phyloP scores from a whole-genome alignment of 2,888 invertebrate genomes.

The Standfussiana lucernea region DNA sequence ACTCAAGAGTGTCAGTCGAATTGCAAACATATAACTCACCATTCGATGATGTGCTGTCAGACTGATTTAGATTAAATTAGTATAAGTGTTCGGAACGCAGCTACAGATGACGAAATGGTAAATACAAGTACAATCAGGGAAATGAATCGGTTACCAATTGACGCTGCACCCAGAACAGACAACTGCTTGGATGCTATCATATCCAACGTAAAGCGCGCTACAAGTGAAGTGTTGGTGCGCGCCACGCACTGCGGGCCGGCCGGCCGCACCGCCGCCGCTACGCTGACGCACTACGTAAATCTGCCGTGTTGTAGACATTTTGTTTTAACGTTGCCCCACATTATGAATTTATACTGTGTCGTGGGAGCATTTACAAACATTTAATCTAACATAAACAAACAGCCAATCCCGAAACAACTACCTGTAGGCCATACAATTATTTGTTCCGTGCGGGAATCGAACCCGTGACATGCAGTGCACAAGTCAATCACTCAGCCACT shows the following conservation, averaged over 20 bases:
- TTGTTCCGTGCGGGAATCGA: not conserved
- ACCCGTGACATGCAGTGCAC: not conserved
- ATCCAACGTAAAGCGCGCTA: not conserved
- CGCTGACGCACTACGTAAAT: not conserved
- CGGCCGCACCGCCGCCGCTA: too few species aligned
- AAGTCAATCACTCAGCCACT: not conserved
- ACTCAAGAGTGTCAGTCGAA: slow-evolving; percentile 34
- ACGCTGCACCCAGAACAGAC: not conserved
- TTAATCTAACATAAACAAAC: not conserved
- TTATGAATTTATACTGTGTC: too few species aligned
- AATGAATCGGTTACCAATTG: not conserved
- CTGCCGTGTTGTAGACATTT: not conserved
- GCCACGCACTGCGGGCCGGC: too few species aligned
- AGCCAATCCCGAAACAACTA: not conserved
- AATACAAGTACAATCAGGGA: not conserved
- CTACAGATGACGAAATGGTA: slow-evolving; percentile 1
- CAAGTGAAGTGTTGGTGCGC: not conserved
- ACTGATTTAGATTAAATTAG: slow-evolving; percentile 82
- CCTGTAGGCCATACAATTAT: not conserved
- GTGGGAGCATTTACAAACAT: not conserved
- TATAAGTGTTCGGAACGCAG: slow-evolving; percentile 17
- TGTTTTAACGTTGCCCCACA: not conserved
- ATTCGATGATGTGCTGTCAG: slow-evolving; percentile 86
- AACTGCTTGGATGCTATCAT: not conserved
- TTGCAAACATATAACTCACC: slow-evolving; percentile 78